phyloP scores from a whole-genome alignment of 2,113 vertebrate genomes.

The Pachypanchax playfairii region DNA sequence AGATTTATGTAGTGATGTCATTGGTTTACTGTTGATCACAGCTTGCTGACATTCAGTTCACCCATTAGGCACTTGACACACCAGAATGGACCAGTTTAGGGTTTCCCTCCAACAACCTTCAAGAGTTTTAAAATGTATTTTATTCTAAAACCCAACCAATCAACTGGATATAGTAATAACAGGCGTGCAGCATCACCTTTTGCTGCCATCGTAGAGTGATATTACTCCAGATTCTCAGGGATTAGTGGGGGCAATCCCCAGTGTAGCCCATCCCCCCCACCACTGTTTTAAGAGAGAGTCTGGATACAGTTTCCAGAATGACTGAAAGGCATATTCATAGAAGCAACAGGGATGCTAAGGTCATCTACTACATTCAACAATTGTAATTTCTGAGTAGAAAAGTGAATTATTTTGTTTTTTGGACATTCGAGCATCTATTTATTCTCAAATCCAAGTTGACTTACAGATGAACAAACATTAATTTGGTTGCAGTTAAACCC shows the following conservation, averaged over 20 bases:
- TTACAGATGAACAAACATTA: neutral
- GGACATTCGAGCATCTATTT: neutral
- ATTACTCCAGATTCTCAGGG: slow-evolving; percentile 43
- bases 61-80: slow-evolving; percentile 6
- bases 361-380: neutral
- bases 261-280: neutral
- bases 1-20: slow-evolving; percentile 40
- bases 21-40: slow-evolving; percentile 5
- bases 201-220: slow-evolving; percentile 35
- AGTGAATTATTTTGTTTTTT: neutral
- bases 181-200: slow-evolving; percentile 13
- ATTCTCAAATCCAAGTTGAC: too few species aligned
- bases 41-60: slow-evolving; percentile 7
- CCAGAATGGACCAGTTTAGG: slow-evolving; percentile 3
- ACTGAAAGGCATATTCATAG: slow-evolving; percentile 33
- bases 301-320: slow-evolving; percentile 31
- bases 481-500: neutral
- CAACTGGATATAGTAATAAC: neutral
- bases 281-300: slow-evolving; percentile 9
- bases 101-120: neutral
- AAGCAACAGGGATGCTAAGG: neutral
- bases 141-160: slow-evolving; percentile 15
- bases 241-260: slow-evolving; percentile 53
- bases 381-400: neutral
- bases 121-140: slow-evolving; percentile 1